A percentile compares a stretch with the other conserved stretches of the same genome.
Evolutionary conservation across 2,888 invertebrate species (phyloP).

Genomic region (Scotopteryx bipunctaria): DNA sequence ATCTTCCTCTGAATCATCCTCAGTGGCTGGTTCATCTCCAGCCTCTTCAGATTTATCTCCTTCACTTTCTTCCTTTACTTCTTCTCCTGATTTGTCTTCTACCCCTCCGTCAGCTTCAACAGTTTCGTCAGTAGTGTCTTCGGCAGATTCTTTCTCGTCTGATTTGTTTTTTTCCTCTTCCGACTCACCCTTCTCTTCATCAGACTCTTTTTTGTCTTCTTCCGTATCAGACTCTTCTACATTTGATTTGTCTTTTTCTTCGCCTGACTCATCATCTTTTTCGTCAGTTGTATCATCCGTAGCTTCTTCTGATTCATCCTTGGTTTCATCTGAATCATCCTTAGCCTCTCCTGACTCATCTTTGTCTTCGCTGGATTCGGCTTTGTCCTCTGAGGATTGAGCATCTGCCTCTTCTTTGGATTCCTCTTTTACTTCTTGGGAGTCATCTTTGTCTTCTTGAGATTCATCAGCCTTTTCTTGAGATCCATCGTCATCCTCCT

Average conservation of each 20-base stretch:
- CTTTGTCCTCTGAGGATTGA: constrained; percentile 55
- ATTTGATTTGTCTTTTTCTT: constrained; percentile 52
- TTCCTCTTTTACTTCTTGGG: constrained; percentile 48
- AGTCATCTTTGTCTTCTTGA: constrained; percentile 51
- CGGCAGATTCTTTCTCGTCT: constrained; percentile 33
- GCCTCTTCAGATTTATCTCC: constrained; percentile 50
- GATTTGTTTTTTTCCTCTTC: constrained; percentile 43
- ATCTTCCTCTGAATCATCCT: constrained; percentile 37
- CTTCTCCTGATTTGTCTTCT: constrained; percentile 45
- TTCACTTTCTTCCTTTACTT: constrained; percentile 41
- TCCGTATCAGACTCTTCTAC: constrained; percentile 29
- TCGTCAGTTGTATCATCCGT: constrained; percentile 40
- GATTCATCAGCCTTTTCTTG: constrained; percentile 53
- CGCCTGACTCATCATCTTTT: constrained; percentile 48
- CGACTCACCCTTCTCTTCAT: constrained; percentile 46
- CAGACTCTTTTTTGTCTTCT: constrained; percentile 42
- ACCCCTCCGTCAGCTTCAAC: constrained; percentile 42
- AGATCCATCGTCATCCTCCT: constrained; percentile 51
- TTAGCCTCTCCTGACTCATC: constrained; percentile 50
- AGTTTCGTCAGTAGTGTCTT: constrained; percentile 49
- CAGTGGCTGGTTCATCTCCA: constrained; percentile 49
- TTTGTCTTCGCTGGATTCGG: constrained; percentile 48
- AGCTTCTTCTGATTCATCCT: constrained; percentile 45
- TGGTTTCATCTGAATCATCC: constrained; percentile 40
- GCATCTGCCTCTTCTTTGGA: constrained; percentile 63